A percentile compares a stretch with the other conserved stretches of the same genome.
Evolutionary conservation across 2,888 invertebrate genomes (phyloP).

Genomic region (Meteorus cinctellus): DNA sequence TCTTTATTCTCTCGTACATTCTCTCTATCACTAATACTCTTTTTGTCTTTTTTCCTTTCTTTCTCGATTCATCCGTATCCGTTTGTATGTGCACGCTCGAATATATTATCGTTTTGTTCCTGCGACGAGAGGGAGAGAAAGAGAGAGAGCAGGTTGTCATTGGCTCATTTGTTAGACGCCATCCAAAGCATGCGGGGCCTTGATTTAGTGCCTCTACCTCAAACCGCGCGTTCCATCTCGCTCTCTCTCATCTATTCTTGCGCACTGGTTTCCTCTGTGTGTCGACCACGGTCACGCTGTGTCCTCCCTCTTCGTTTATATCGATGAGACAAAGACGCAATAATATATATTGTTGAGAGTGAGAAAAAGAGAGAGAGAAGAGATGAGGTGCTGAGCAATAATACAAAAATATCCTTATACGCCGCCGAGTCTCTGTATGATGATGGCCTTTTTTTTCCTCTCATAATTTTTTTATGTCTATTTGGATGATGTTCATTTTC

Average conservation of each 20-base stretch:
- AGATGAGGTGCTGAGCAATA: slow-evolving; percentile 34
- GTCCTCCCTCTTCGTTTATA: slow-evolving; percentile 34
- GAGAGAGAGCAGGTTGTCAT: slow-evolving; percentile 69
- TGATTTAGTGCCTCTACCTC: slow-evolving; percentile 73
- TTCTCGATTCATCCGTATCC: slow-evolving; percentile 51
- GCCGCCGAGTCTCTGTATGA: background rate
- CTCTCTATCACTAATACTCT: slow-evolving; percentile 40
- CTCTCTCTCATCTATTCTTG: slow-evolving; percentile 40
- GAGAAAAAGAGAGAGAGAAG: too few species aligned
- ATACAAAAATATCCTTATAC: slow-evolving; percentile 44
- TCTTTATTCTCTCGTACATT: slow-evolving; percentile 26
- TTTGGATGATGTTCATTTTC: too few species aligned
- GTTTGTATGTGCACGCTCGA: slow-evolving; percentile 58
- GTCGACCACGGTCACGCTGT: slow-evolving; percentile 47
- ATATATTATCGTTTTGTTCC: slow-evolving; percentile 74
- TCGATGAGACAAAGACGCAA: too few species aligned
- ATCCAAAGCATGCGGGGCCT: slow-evolving; percentile 73
- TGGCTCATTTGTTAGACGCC: slow-evolving; percentile 74
- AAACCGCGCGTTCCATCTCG: slow-evolving; percentile 54
- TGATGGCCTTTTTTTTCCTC: background rate
- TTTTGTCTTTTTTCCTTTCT: slow-evolving; percentile 38
- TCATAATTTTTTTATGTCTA: too few species aligned
- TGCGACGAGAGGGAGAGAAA: slow-evolving; percentile 58
- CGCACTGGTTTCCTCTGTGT: slow-evolving; percentile 35
- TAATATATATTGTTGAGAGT: slow-evolving; percentile 53